These are phyloP conservation scores for Phalacrocorax brasilianus DNA, from an alignment of 2,113 vertebrate genomes.

Conservation along the genomic window DNA sequence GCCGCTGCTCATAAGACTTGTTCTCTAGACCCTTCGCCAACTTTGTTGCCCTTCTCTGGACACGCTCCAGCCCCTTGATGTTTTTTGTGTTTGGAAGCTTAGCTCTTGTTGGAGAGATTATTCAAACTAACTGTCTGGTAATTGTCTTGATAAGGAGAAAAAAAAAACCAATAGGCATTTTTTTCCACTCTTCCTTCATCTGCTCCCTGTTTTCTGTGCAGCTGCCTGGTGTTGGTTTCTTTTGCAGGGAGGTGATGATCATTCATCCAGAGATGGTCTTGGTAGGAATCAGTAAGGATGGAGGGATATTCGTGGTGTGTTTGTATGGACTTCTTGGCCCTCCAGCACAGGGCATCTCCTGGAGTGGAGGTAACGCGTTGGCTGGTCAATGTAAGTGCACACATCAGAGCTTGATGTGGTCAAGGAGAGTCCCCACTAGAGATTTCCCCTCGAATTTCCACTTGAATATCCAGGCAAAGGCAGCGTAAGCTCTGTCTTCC, in stretches of 20 bases:
- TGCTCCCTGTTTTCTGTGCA: neutral
- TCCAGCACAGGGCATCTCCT: neutral
- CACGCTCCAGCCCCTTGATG: no score
- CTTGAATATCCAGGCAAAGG: neutral
- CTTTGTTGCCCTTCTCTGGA: no score
- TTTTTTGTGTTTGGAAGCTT: neutral
- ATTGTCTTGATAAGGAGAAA: neutral
- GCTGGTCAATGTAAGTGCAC: neutral
- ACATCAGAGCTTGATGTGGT: neutral
- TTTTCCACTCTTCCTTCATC: neutral
- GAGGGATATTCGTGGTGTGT: neutral
- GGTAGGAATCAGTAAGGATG: rapidly evolving
- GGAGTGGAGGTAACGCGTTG: rapidly evolving
- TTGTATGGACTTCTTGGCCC: neutral
- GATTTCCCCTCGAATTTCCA: neutral
- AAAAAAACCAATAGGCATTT: rapidly evolving
- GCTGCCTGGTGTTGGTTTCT: neutral
- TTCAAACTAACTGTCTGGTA: neutral
- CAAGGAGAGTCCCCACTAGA: neutral
- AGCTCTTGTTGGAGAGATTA: neutral
- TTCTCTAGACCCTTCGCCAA: no score
- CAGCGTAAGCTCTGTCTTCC: neutral
- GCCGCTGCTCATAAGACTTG: no score
- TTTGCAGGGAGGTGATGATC: no score
- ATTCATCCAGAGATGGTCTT: neutral